Base-by-base conservation (phyloP, 2,113 vertebrate species). In the Chloropsis cyanopogon region DNA sequence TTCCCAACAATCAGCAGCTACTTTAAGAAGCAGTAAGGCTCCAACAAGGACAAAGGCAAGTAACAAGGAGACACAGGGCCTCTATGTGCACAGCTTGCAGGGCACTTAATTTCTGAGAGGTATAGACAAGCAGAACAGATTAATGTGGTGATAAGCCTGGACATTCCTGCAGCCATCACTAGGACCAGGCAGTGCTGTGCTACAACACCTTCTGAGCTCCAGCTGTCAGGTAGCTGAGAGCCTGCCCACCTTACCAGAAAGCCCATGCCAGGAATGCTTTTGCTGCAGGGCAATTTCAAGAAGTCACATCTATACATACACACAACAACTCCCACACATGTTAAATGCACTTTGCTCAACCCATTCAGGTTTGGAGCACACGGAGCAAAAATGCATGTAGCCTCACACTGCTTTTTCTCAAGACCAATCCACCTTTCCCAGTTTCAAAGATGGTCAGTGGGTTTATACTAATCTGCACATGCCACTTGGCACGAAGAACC, bases 11-110 rank as follows among this genome's bases (percentile, higher is more conserved):
- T 65, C 70, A 61, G 28, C 31, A 54, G 19, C 22, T 33, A 59
- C 70, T 49, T 66, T 16, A 53, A 56, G 44, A 64, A 90, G 33
- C 28, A 72, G 41, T 53, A 87, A 79, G 26, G 22, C 65, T 87
- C n/a, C 46, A 70, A 76, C n/a, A 24, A 70, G 52, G 65, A 59
- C 49, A 57, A 50, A 85, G 44, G 35, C 37, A 56, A 85, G 31
- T n/a, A 60, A 16, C 1, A 4, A 73, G 14, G 52, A 71, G 21
- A 56, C 6, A 6, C 3, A 23, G 0, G 54, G 50, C 42, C 19
- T 44, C 52, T n/a, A 9, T 6, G 22, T 11, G 65, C 52, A 53
- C 35, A 52, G 53, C 44, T 52, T 64, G 20, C 24, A 87, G 31
- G 9, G 12, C 10, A 68, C 49, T 68, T 56, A 3, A 52, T 83